Conservation (phyloP, 2,113 vertebrate genomes). For the Chloroceryle aenea region DNA sequence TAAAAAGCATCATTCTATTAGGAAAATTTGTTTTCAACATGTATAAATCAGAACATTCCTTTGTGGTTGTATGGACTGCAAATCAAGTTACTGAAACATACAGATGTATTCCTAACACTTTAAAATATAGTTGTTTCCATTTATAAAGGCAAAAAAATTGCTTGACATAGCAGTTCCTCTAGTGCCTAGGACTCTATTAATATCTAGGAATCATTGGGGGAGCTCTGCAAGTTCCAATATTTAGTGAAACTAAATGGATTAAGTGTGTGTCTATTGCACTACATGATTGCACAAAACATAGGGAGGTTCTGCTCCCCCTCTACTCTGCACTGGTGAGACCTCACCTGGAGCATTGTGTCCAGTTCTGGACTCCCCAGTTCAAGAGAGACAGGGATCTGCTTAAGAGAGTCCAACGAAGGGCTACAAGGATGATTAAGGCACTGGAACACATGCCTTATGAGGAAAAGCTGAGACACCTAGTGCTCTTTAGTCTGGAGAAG, state of each 20-base stretch:
- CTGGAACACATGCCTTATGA: no score
- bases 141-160: background rate
- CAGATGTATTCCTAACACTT: background rate
- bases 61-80: background rate
- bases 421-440: no score
- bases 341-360: no score
- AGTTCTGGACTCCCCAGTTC: no score
- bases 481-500: no score
- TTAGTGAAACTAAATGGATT: background rate
- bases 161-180: background rate
- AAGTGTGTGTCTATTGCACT: background rate
- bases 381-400: no score
- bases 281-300: background rate
- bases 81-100: background rate
- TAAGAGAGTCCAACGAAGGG: no score
- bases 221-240: background rate
- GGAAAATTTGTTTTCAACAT: background rate
- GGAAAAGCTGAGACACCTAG: no score
- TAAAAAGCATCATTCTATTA: background rate
- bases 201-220: accelerated
- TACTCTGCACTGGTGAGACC: no score
- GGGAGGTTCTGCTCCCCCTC: no score
- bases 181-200: background rate
- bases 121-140: background rate
- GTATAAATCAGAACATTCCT: background rate